Evolutionary conservation across 2,888 invertebrate species (phyloP), one percentile per base, ranked within the genome.

Genomic region (Bellardia bayeri): DNA sequence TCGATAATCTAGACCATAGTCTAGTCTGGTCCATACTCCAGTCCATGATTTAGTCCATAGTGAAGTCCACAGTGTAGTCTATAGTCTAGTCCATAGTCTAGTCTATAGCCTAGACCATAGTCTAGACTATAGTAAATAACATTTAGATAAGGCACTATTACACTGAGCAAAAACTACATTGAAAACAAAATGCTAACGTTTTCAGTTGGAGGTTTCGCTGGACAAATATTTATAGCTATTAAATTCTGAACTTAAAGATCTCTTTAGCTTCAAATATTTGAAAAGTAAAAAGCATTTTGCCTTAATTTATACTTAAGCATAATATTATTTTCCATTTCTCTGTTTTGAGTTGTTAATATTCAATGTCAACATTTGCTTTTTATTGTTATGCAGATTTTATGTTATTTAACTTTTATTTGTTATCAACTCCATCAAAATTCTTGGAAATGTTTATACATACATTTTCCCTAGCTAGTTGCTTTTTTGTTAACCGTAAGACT

Each of bases 291-390:
- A 54, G 11, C 11, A 9, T 45, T 66, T 42, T 68, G 3, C 33
- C 7, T 37, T 23, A 1, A n/a, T 56, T 8, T 6, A n/a, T 3
- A 2, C 69, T 49, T 69, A 40, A 72, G 51, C 9, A 14, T 42
- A 40, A 33, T 45, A 63, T 16, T n/a, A 30, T 71, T 71, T 74
- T 66, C 42, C 33, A 6, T 49, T 49, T 37, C 2, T 49, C n/a
- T 63, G 23, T 40, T 49, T 64, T 74, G 9, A 64, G 3, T 16
- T 37, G 3, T 56, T 40, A 56, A 79, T 82, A 64, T 85, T 87
- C 87, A 87, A 85, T 85, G 85, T 85, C 85, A 85, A 79, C 78
- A 84, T 84, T 75, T 76, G 76, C 33, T 74, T 85, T 85, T 76
- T 82, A 74, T 79, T 68, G 66, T 74, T 56, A 82, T 79, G 78